Evolutionary conservation across 30 jellyfish, hydroid and myxozoan species (phyloP), one percentile per base, ranked within the genome.

Genomic region (Aurelia coerulea): DNA sequence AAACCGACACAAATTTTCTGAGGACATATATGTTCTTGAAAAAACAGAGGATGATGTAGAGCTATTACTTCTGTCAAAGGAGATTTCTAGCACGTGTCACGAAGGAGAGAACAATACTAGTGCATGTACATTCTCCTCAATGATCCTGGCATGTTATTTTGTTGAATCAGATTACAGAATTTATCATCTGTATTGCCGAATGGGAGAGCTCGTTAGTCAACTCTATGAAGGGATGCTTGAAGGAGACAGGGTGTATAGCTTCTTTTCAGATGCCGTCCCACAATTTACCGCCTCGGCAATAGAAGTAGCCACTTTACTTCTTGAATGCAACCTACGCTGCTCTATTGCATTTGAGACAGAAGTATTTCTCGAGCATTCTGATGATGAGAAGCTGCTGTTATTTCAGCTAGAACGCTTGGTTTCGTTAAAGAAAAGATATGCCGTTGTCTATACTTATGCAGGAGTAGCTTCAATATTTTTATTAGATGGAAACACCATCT

Each of bases 301-400:
- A 23, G 78, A 68, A 33, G 78, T 34, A 68, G 78, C 52, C n/a
- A 18, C 78, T 7, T 19, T 68, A 12, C 17, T 68, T 3, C 19
- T 23, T 37, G 78, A 18, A 18, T 68, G 52, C 42, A 68, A 68
- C 78, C 52, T 68, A 2, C 42, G 78, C 10, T 33, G 52, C 78
- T 68, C 78, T 11, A 68, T 68, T 68, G 78, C 42, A 68, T 68
- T 68, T 23, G 52, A 68, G 78, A 33, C 52, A 68, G 78, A 3
- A 15, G 78, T 68, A 34, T 68, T 18, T 33, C 62, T 68, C 17
- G 78, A 68, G 78, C 13, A 68, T 68, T 34, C 49, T n/a, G 53
- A 68, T 18, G 78, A 68, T 34, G 78, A 68, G 17, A 18, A 33
- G 42, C 78, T 68, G 42, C 78, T 68, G 31, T 2, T 17, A 5